A percentile compares a stretch with the other conserved stretches of the same genome.
phyloP scores from a whole-genome alignment of 2,888 invertebrate species.

The Cylindroiulus punctatus region DNA sequence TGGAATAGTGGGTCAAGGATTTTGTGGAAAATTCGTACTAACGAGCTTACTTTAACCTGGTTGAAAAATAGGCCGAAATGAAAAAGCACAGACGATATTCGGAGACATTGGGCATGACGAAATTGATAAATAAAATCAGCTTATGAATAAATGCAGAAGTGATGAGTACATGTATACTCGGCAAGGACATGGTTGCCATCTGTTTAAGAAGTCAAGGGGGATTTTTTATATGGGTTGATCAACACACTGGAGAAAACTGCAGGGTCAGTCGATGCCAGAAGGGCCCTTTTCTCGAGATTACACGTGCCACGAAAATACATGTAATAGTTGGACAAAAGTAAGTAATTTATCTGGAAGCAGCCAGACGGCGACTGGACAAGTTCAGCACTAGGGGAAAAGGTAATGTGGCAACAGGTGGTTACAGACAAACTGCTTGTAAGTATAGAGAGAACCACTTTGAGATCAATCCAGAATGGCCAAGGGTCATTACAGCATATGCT shows the following conservation, averaged over 20 bases:
- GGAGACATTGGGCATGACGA: neutral
- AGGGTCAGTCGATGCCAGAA: slow-evolving; percentile 4
- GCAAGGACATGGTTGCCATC: slow-evolving; percentile 24
- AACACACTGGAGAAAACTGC: neutral
- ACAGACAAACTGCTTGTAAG: neutral
- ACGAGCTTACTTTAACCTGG: slow-evolving; percentile 5
- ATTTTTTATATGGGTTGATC: neutral
- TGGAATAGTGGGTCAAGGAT: neutral
- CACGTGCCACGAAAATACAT: neutral
- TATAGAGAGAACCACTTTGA: neutral
- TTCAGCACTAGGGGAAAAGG: neutral
- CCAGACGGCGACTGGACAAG: slow-evolving; percentile 26
- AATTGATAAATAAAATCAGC: slow-evolving; percentile 17
- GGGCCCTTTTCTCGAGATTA: neutral
- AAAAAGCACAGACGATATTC: neutral
- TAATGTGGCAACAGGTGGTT: slow-evolving; percentile 19
- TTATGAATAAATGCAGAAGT: neutral
- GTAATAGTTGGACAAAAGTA: slow-evolving; percentile 32
- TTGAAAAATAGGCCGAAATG: slow-evolving; percentile 2
- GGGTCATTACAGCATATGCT: slow-evolving; percentile 2
- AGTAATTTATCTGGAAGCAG: neutral
- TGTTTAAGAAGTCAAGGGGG: neutral
- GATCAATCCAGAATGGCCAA: neutral
- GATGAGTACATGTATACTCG: neutral
- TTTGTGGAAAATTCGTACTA: neutral